These are phyloP conservation scores for Nephila pilipes DNA, from an alignment of 1,140 invertebrate genomes.

Conservation along the genomic window DNA sequence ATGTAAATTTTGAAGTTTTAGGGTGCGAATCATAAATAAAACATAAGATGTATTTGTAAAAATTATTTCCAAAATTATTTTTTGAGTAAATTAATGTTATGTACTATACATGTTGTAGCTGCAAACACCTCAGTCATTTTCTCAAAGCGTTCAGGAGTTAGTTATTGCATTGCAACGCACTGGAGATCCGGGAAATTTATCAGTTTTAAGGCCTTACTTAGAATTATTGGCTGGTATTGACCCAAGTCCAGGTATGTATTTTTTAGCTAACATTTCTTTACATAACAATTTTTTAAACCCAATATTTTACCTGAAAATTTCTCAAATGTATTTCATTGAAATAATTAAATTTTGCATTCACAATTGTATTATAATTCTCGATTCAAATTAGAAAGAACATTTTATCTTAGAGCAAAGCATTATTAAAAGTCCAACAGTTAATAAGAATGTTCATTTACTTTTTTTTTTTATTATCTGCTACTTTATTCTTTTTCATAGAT, in stretches of 20 bases:
- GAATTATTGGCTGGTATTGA: slow-evolving; percentile 94
- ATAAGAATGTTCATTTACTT: too few relatives aligned
- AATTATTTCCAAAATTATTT: too few relatives aligned
- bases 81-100: not conserved
- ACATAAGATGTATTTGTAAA: too few relatives aligned
- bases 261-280: too few relatives aligned
- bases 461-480: too few relatives aligned
- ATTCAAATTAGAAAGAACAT: too few relatives aligned
- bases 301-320: not conserved
- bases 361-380: too few relatives aligned
- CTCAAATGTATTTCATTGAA: not conserved
- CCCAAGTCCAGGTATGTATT: slow-evolving; percentile 85
- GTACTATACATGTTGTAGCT: slow-evolving; percentile 85
- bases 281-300: not conserved
- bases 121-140: slow-evolving; percentile 94
- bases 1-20: too few relatives aligned
- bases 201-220: slow-evolving; percentile 86
- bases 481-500: too few relatives aligned
- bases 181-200: slow-evolving; percentile 91
- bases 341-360: not conserved
- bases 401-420: too few relatives aligned
- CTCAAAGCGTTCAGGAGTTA: slow-evolving; percentile 92
- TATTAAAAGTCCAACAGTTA: too few relatives aligned
- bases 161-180: slow-evolving; percentile 95
- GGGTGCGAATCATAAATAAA: too few relatives aligned